Percentiles rank a stretch among this genome's conserved stretches.
Evolutionary conservation across 2,888 invertebrate species (phyloP).

Genomic region (Ypsolopha sequella): DNA sequence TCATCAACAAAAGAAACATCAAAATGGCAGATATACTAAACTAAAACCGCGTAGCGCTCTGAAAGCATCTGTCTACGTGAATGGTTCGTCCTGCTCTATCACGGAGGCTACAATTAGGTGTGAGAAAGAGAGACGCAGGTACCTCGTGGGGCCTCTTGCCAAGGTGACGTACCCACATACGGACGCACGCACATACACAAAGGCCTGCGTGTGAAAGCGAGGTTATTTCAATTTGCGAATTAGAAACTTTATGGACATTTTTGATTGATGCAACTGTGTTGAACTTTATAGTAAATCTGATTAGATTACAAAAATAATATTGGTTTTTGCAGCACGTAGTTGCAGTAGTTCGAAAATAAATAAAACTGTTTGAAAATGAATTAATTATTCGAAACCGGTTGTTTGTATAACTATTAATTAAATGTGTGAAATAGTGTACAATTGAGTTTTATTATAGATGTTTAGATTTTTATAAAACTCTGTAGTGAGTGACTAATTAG

Average conservation of each 20-base stretch:
- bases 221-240: constrained; percentile 26
- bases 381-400: too few species aligned
- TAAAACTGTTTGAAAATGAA: too few species aligned
- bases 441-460: too few species aligned
- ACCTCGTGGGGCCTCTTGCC: constrained; percentile 59
- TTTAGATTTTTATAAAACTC: too few species aligned
- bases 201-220: constrained; percentile 23
- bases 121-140: constrained; percentile 31
- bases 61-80: constrained; percentile 64
- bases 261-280: too few species aligned
- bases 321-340: too few species aligned
- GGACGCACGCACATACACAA: constrained; percentile 25
- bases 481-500: too few species aligned
- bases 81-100: constrained; percentile 30
- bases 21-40: constrained; percentile 45
- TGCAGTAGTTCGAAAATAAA: too few species aligned
- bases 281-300: too few species aligned
- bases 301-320: too few species aligned
- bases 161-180: constrained; percentile 57
- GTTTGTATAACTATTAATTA: too few species aligned
- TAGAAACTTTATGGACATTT: constrained; percentile 9
- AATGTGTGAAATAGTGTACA: too few species aligned
- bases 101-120: constrained; percentile 28
- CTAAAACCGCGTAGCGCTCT: constrained; percentile 57
- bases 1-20: constrained; percentile 13